Percentiles rank a stretch among this genome's conserved stretches.
phyloP scores from a whole-genome alignment of 2,113 vertebrate species.

The Struthidea cinerea region DNA sequence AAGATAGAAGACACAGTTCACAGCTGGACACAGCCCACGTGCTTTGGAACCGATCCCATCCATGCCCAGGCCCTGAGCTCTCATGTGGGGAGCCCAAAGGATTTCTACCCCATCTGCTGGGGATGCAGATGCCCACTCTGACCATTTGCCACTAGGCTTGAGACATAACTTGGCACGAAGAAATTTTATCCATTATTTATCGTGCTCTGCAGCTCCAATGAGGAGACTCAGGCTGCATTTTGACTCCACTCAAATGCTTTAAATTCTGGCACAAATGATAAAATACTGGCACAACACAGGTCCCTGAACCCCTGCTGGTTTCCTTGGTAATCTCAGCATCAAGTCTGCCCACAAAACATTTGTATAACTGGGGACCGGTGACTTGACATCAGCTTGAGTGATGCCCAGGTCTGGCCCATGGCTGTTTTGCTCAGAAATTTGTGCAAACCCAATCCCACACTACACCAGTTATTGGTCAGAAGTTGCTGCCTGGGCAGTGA shows the following conservation, averaged over 20 bases:
- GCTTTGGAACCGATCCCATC: not conserved
- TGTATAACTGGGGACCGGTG: not conserved
- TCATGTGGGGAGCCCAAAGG: not conserved
- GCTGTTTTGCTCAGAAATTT: not conserved
- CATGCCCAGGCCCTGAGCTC: not conserved
- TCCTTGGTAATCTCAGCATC: not conserved
- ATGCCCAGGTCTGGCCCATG: not conserved
- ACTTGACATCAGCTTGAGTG: not conserved
- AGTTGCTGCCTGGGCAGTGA: not conserved
- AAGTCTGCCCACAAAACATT: not conserved
- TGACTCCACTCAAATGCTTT: conserved; percentile 36
- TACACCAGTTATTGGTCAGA: not conserved
- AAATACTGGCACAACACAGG: conserved; percentile 40
- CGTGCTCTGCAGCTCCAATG: conserved; percentile 19
- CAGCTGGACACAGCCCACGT: not conserved
- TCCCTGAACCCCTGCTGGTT: conserved; percentile 27
- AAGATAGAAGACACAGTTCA: not conserved
- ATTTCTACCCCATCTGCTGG: not conserved
- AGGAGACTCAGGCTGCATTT: conserved; percentile 28
- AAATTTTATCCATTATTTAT: conserved; percentile 54
- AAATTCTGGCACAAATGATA: conserved; percentile 46
- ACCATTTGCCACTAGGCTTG: not conserved
- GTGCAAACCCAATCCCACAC: not conserved
- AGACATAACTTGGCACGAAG: not conserved
- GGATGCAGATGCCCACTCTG: not conserved